Evolutionary conservation across 53 echinoderm and acorn worm genomes (phyloP), one percentile per base, ranked within the genome.

Genomic region (Echinarachnius parma): DNA sequence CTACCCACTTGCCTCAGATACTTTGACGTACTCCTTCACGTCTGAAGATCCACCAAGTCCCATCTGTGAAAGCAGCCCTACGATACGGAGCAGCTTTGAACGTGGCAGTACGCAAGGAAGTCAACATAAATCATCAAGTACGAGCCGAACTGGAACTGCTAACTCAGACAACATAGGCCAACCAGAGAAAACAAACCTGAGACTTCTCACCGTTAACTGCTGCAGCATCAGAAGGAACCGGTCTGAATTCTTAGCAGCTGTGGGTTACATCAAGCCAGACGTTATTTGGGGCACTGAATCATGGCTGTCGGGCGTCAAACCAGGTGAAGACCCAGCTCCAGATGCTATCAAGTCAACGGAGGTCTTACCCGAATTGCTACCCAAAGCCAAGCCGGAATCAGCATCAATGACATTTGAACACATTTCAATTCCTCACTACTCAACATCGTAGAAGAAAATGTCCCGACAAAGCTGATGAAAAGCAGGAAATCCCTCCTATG

Each of bases 231-330:
- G 28, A 29, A 39, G 39, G 28, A 75, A 75, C 31, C 13, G 24
- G 24, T 35, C 59, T 34, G 59, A 54, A 54, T 75, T 75, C 5
- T 21, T 25, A 22, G 75, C 55, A 3, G 58, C 45, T 4, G 58
- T 75, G 3, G 26, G 28, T 37, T 75, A 75, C 59, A 75, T 58
- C 59, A 58, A 39, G 44, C 58, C 75, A 42, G 75, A 58, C 25
- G 18, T 75, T 44, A 75, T 58, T 27, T 56, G 45, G 57, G 75
- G 59, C 3, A 56, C 35, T 58, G 75, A 75, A 58, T 75, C 59
- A 24, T 75, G 75, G 59, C 36, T 64, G n/a, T 25, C 8, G 10
- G 46, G 65, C 4, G 5, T 46, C 5, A 46, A 64, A 19, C 26
- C 65, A 25, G 47, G 65, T 24, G 13, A 20, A 14, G 19, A 75